These are phyloP conservation scores for Bimastos eiseni DNA, from an alignment of 2,888 invertebrate genomes.

Conservation along the genomic window DNA sequence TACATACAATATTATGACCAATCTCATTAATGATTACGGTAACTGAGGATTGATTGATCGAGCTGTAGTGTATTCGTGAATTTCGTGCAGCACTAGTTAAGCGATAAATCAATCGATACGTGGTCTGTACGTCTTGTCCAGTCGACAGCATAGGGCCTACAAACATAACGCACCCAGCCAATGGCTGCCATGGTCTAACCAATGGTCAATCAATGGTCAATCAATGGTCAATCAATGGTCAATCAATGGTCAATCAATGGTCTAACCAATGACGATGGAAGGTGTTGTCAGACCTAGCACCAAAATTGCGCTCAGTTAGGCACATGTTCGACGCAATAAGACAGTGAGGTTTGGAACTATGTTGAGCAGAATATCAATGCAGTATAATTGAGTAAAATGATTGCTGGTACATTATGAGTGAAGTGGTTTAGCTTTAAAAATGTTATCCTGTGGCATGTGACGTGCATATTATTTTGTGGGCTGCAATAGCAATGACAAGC, in stretches of 20 bases:
- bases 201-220: no score
- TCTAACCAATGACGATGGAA: not conserved
- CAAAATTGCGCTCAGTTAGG: not conserved
- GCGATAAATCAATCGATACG: not conserved
- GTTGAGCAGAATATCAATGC: no score
- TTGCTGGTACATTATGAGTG: not conserved
- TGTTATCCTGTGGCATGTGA: no score
- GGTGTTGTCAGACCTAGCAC: not conserved
- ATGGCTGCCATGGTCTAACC: no score
- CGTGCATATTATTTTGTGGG: no score
- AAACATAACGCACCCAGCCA: not conserved
- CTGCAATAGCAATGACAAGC: no score
- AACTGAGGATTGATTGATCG: not conserved
- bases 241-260: no score
- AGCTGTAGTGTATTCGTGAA: not conserved
- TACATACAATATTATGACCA: not conserved
- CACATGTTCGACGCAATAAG: not conserved
- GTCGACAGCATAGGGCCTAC: not conserved
- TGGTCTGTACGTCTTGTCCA: not conserved
- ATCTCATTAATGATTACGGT: not conserved
- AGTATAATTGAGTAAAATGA: no score
- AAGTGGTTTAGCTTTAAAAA: not conserved
- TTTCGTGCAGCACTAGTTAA: not conserved
- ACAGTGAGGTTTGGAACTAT: not conserved
- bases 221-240: no score